Base-by-base conservation (phyloP, 2,797 vertebrate species). In the Halcyon smyrnensis region DNA sequence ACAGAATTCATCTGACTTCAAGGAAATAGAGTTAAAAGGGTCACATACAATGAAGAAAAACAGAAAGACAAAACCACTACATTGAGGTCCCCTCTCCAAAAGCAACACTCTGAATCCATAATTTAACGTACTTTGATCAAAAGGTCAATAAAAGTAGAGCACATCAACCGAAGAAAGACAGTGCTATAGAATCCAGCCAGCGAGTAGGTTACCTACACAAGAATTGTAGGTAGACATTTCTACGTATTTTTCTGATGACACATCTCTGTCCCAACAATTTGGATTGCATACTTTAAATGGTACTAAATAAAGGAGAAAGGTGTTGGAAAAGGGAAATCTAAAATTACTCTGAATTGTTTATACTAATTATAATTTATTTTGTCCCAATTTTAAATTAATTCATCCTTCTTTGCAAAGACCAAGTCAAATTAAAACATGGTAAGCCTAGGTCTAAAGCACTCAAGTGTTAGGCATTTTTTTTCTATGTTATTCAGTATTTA, bases 21-120 rank as follows among this genome's bases (percentile, higher is more conserved):
- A 93, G 95, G 78, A 97, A 97, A 84, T 16, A 5, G 30, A 85
- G 30, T 77, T 46, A 36, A 86, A 95, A 83, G 84, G 74, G 74
- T 92, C 70, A 91, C 87, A 63, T 34, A 84, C 76, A 39, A 30
- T 2, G 89, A 36, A 88, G 79, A 30, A 68, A 93, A 83, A 56
- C 63, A 93, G 50, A 63, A 70, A 57, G 24, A 36, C 30, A 46
- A 87, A 76, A 67, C 11, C 63, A 34, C 28, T n/a, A 10, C 21
- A 12, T 36, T 36, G 24, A 64, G 57, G 64, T 77, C 56, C 76
- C 41, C 65, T 50, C 70, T 92, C 86, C 63, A 82, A 54, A 82
- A 63, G 82, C 82, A 53, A 27, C 17, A 8, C 30, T 77, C 46
- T 3, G 32, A 92, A 59, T n/a, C 34, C 67, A 20, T 71, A 74